These are phyloP conservation scores for Drosophila repletoides DNA, from an alignment of 1,140 invertebrate genomes.

Conservation along the genomic window DNA sequence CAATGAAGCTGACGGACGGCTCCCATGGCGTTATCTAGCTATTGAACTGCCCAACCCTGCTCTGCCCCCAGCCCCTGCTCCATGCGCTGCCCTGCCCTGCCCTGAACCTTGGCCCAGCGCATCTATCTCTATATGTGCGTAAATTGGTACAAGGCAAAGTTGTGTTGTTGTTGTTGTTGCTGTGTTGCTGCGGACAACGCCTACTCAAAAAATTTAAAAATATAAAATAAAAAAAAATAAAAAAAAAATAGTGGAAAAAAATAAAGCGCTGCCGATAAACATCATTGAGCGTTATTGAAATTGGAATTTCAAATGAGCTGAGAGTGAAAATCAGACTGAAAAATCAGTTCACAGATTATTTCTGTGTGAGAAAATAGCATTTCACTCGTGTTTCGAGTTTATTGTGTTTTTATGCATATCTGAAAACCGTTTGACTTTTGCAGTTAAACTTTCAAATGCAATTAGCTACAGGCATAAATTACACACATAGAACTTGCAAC, in stretches of 20 bases:
- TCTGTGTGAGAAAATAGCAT: constrained; percentile 39
- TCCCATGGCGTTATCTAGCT: constrained; percentile 51
- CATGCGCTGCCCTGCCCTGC: constrained; percentile 49
- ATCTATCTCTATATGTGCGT: constrained; percentile 53
- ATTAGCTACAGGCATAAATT: constrained; percentile 73
- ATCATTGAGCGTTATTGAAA: constrained; percentile 77
- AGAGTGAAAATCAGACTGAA: constrained; percentile 44
- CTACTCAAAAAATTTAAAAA: constrained; percentile 56
- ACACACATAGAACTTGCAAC: constrained; percentile 50
- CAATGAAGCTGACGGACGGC: constrained; percentile 24
- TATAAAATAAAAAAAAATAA: constrained; percentile 3
- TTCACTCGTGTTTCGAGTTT: constrained; percentile 44
- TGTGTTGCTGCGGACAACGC: constrained; percentile 54
- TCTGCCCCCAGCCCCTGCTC: too few species aligned
- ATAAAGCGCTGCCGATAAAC: constrained; percentile 55
- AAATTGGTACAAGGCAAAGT: constrained; percentile 71
- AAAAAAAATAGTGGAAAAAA: constrained; percentile 2
- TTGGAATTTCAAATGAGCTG: constrained; percentile 75
- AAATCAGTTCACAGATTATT: constrained; percentile 27
- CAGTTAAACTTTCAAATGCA: constrained; percentile 79
- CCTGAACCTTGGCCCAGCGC: constrained; percentile 69
- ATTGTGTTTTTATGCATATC: constrained; percentile 60
- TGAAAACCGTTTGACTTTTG: constrained; percentile 77
- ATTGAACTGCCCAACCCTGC: constrained; percentile 33
- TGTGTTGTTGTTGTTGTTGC: constrained; percentile 17